A percentile compares a stretch with the other conserved stretches of the same genome.
phyloP scores from a whole-genome alignment of 2,797 vertebrate genomes.

The Brotogeris chrysoptera region DNA sequence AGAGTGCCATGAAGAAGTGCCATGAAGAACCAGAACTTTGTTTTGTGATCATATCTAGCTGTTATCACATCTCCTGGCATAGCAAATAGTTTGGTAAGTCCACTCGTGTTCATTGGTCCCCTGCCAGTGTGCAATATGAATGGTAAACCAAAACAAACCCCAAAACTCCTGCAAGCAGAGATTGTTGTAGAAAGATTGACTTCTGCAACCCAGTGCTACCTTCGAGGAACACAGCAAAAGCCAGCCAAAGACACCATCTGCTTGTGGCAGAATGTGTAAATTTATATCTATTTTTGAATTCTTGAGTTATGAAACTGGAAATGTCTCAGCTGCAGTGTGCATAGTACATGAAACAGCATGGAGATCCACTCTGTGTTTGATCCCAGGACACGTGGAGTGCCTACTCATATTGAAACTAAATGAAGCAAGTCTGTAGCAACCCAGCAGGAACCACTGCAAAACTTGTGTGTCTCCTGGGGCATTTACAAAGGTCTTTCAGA shows the following conservation, averaged over 20 bases:
- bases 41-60: neutral
- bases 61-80: neutral
- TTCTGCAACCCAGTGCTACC: conserved; percentile 24
- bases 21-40: neutral
- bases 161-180: neutral
- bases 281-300: conserved; percentile 70
- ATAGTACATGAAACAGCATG: neutral
- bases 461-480: neutral
- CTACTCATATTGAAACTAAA: neutral
- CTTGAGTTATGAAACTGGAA: conserved; percentile 56
- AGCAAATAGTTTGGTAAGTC: neutral
- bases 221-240: conserved; percentile 58
- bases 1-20: neutral
- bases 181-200: neutral
- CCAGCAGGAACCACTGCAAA: neutral
- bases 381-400: neutral
- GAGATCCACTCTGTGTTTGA: conserved; percentile 4
- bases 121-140: conserved; percentile 2
- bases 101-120: neutral
- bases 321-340: conserved; percentile 31
- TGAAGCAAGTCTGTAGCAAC: neutral
- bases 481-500: neutral
- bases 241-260: conserved; percentile 74
- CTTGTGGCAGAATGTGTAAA: conserved; percentile 64
- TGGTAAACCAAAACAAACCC: neutral